Conservation (phyloP, 1,140 invertebrate species). For the Wiebesia pumilae region DNA sequence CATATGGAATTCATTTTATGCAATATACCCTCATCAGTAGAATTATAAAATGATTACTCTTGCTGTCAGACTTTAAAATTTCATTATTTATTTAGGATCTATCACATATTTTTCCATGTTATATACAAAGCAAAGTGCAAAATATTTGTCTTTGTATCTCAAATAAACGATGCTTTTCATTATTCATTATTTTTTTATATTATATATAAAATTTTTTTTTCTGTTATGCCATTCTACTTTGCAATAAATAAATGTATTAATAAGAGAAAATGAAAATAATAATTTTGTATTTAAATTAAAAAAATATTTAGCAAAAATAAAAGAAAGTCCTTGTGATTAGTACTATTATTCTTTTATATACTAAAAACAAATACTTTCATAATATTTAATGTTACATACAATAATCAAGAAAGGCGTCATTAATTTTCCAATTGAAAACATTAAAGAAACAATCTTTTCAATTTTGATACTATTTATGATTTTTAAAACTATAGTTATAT, state of each 20-base stretch:
- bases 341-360: not conserved
- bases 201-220: constrained; percentile 45
- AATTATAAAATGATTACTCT: constrained; percentile 18
- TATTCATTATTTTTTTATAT: constrained; percentile 21
- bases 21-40: not conserved
- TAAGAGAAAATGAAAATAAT: constrained; percentile 3
- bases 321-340: not conserved
- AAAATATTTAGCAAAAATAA: not conserved
- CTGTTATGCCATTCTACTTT: constrained; percentile 13
- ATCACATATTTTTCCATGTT: constrained; percentile 29
- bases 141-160: constrained; percentile 12
- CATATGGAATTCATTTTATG: constrained; percentile 24
- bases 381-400: not conserved
- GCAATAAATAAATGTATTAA: not conserved
- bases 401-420: not conserved
- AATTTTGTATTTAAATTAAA: constrained; percentile 6
- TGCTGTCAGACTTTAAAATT: constrained; percentile 16
- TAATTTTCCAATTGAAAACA: not conserved
- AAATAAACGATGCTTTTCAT: constrained; percentile 30
- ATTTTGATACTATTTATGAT: not conserved
- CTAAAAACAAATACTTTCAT: constrained; percentile 11
- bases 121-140: constrained; percentile 52
- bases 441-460: constrained; percentile 18
- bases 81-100: constrained; percentile 29
- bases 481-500: not conserved